Percentiles rank a stretch among this genome's conserved stretches.
Evolutionary conservation across 1,140 invertebrate genomes (phyloP).

Genomic region (Cotesia glomerata): DNA sequence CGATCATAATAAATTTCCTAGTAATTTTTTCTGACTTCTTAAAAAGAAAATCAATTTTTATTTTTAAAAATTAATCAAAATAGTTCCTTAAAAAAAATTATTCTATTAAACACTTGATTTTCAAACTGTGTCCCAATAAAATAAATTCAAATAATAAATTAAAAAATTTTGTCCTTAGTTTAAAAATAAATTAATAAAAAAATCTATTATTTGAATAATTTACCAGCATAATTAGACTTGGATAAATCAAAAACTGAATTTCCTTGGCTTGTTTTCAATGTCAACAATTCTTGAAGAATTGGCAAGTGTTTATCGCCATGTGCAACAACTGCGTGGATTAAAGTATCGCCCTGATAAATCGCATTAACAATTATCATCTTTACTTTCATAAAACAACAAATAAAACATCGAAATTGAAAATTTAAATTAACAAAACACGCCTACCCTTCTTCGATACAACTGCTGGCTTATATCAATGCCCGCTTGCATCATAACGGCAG

Average conservation of each 20-base stretch:
- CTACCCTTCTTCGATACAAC: conserved; percentile 42
- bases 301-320: conserved; percentile 45
- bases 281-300: conserved; percentile 45
- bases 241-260: conserved; percentile 48
- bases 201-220: conserved; percentile 20
- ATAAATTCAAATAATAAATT: neutral
- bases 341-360: conserved; percentile 44
- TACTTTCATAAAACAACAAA: neutral
- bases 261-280: conserved; percentile 43
- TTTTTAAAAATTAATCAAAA: too few relatives aligned
- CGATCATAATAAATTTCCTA: too few relatives aligned
- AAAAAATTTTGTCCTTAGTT: neutral
- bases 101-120: too few relatives aligned
- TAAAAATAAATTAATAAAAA: neutral
- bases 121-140: too few relatives aligned
- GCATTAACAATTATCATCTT: neutral
- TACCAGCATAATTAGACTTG: conserved; percentile 52
- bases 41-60: too few relatives aligned
- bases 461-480: conserved; percentile 46
- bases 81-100: too few relatives aligned
- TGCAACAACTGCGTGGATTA: conserved; percentile 46
- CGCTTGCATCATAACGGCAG: conserved; percentile 46
- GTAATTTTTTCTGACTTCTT: too few relatives aligned
- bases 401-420: neutral
- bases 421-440: conserved; percentile 10